A percentile compares a stretch with the other conserved stretches of the same genome.
These are phyloP conservation scores for Melipona bicolor DNA, from an alignment of 2,888 invertebrate species.

Conservation along the genomic window DNA sequence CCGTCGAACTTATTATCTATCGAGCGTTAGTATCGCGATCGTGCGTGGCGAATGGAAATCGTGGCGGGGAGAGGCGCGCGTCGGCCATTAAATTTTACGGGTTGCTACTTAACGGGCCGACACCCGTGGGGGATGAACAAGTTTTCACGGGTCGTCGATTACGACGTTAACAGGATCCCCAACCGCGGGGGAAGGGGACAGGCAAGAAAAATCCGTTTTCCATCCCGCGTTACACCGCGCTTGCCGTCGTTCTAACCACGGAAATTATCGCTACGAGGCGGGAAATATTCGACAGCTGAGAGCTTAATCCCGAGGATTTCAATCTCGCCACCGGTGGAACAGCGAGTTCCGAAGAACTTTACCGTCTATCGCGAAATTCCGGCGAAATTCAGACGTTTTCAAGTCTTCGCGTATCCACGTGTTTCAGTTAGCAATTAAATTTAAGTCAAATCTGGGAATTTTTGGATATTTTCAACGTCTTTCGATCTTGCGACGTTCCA, in stretches of 20 bases:
- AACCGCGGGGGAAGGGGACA: neutral
- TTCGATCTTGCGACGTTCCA: too few species aligned
- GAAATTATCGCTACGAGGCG: neutral
- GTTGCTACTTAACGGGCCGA: constrained; percentile 14
- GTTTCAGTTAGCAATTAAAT: too few species aligned
- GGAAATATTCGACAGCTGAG: neutral
- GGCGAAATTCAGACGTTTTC: too few species aligned
- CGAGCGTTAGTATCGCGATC: neutral
- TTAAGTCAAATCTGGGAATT: too few species aligned
- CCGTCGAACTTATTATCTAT: neutral
- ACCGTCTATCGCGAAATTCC: too few species aligned
- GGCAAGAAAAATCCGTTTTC: constrained; percentile 1
- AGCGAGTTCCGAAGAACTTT: too few species aligned
- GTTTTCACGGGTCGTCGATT: constrained; percentile 15
- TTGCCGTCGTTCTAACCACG: neutral
- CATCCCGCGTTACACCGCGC: neutral
- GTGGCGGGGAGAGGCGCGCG: neutral
- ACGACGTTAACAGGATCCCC: constrained; percentile 5
- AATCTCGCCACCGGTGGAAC: too few species aligned
- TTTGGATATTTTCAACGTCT: too few species aligned
- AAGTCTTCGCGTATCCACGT: too few species aligned
- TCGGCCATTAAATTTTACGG: constrained; percentile 35
- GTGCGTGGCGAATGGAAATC: constrained; percentile 8
- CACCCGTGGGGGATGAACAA: constrained; percentile 2
- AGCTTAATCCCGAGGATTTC: neutral